These are phyloP conservation scores for Chauna torquata DNA, from an alignment of 2,113 vertebrate species.

Conservation along the genomic window DNA sequence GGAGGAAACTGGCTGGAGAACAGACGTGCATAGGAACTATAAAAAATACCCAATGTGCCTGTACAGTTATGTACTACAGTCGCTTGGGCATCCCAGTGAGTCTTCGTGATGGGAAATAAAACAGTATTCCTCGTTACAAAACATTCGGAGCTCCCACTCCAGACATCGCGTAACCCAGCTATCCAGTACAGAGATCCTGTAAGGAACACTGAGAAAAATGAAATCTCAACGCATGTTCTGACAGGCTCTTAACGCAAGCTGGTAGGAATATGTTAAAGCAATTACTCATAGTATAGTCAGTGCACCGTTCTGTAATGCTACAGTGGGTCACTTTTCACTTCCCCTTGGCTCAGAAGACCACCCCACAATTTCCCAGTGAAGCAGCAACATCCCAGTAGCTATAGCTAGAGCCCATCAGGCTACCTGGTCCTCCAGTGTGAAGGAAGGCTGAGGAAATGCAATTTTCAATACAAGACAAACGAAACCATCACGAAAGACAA, in stretches of 20 bases:
- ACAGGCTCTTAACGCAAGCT: not conserved
- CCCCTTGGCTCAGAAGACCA: not conserved
- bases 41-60: not conserved
- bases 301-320: not conserved
- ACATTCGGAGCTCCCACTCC: not conserved
- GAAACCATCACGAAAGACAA: not conserved
- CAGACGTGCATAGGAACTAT: not conserved
- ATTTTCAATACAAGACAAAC: not conserved
- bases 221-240: not conserved
- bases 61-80: fast-evolving
- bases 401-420: not conserved
- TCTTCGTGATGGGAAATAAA: not conserved
- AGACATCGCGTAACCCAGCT: fast-evolving
- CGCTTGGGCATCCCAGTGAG: fast-evolving
- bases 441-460: not conserved
- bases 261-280: not conserved
- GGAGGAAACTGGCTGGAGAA: not conserved
- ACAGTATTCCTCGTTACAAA: not conserved
- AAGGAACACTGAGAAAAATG: not conserved
- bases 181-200: not conserved
- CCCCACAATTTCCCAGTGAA: not conserved
- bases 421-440: not conserved
- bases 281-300: not conserved
- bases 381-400: not conserved
- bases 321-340: too few species aligned